Evolutionary conservation across 2,113 vertebrate genomes (phyloP), one percentile per base, ranked within the genome.

Genomic region (Tragelaphus strepsiceros): DNA sequence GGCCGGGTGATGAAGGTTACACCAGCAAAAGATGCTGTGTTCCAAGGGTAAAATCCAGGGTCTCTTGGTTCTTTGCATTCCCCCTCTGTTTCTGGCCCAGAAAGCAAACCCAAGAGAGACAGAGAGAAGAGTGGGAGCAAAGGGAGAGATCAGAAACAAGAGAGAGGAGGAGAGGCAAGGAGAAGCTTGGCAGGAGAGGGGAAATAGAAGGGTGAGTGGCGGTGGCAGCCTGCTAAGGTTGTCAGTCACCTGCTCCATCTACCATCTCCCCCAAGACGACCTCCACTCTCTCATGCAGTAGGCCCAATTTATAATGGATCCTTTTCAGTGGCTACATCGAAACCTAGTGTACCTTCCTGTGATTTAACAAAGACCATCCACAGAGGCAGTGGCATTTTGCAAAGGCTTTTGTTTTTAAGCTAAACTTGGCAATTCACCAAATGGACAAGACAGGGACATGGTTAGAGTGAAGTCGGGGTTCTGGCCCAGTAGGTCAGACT

Each of bases 391-490:
- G 89, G 35, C 80, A 92, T 89, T 90, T 94, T 95, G 56, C 58
- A 74, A 28, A 92, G 74, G 22, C 56, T 90, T 96, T 78, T 35
- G 51, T 61, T 94, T 96, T 83, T 39, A 92, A 94, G 46, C 78
- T 80, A 92, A 62, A 91, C 19, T 89, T 92, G 88, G 80, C 28
- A 83, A 32, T 88, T 95, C 83, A 96, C 74, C 74, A 91, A 90
- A 56, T 87, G 61, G 28, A 88, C 46, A 84, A 84, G 54, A 86
- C 95, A 95, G 35, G 54, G 82, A 90, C 54, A 1, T 49, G 39
- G 43, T 83, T 85, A 94, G 61, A 94, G 61, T 67, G 46, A 94
- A 61, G 56, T 10, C 35, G 3, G 28, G 2, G 32, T 30, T 84
- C 51, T 67, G 35, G 54, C 46, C 77, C 7, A 80, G 32, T 35